A percentile compares a stretch with the other conserved stretches of the same genome.
Conservation (phyloP, 1,140 invertebrate species). For the Sycophaga agraensis region DNA sequence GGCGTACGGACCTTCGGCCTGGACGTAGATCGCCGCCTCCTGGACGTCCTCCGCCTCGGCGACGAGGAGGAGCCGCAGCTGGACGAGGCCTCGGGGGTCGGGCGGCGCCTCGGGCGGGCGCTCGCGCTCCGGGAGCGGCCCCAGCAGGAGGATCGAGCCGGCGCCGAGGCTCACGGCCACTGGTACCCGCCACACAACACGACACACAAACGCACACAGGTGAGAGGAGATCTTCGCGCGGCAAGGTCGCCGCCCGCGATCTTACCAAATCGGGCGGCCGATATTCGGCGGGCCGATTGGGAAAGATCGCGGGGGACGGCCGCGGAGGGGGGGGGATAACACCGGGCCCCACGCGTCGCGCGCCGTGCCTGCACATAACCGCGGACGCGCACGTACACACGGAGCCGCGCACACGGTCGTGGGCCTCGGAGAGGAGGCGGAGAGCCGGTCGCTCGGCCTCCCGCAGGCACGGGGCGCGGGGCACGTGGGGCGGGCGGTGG, state of each 20-base stretch:
- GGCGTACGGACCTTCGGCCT: conserved; percentile 47
- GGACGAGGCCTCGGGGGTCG: conserved; percentile 41
- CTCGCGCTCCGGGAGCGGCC: conserved; percentile 21
- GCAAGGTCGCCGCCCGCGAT: conserved; percentile 18
- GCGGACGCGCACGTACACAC: neutral
- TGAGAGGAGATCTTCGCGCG: neutral
- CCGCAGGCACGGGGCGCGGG: too few species aligned
- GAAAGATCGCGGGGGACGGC: neutral
- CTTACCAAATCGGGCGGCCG: conserved; percentile 18
- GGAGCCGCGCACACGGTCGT: neutral
- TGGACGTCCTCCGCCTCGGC: conserved; percentile 39
- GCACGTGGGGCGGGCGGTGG: too few species aligned
- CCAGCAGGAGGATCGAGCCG: conserved; percentile 51
- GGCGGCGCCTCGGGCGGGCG: neutral
- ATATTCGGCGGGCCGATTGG: neutral
- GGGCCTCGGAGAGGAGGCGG: too few species aligned
- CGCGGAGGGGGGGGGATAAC: neutral
- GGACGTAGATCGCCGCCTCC: conserved; percentile 53
- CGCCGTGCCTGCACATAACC: neutral
- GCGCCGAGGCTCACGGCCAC: conserved; percentile 55
- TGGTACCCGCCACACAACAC: conserved; percentile 27
- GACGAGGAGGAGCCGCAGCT: conserved; percentile 44
- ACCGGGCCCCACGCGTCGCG: neutral
- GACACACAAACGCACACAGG: neutral
- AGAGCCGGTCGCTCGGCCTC: too few species aligned